A percentile compares a stretch with the other conserved stretches of the same genome.
Evolutionary conservation across 1,140 invertebrate genomes (phyloP).

Genomic region (Pomacea maculata): DNA sequence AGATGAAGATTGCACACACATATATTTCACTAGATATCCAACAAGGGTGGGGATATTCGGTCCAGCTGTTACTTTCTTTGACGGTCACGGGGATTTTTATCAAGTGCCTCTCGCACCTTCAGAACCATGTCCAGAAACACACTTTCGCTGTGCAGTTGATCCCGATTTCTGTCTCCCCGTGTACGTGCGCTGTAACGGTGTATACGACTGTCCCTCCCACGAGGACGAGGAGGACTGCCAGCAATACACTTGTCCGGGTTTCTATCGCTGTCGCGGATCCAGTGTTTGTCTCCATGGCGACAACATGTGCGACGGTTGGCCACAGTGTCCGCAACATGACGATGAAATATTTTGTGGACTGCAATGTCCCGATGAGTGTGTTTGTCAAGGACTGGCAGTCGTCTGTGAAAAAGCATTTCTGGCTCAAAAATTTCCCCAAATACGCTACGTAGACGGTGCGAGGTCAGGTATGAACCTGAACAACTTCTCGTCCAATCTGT

Average conservation of each 20-base stretch:
- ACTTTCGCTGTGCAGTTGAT: background rate
- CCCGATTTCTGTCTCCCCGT: background rate
- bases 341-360: constrained; percentile 4
- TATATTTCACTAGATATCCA: background rate
- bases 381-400: background rate
- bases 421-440: background rate
- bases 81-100: background rate
- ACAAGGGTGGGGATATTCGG: too few species aligned
- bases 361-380: background rate
- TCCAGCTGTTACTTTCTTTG: background rate
- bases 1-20: background rate
- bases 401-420: background rate
- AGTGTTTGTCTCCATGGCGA: background rate
- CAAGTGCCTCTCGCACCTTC: too few species aligned
- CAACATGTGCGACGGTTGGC: constrained; percentile 12
- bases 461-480: background rate
- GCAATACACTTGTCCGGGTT: background rate
- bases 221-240: constrained; percentile 5
- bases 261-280: constrained; percentile 1
- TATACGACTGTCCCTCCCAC: background rate
- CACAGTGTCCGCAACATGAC: constrained; percentile 1
- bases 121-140: background rate
- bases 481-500: background rate
- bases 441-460: background rate
- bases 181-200: background rate